Evolutionary conservation across 2,888 invertebrate species (phyloP), one percentile per base, ranked within the genome.

Genomic region (Ormyrus pomaceus): DNA sequence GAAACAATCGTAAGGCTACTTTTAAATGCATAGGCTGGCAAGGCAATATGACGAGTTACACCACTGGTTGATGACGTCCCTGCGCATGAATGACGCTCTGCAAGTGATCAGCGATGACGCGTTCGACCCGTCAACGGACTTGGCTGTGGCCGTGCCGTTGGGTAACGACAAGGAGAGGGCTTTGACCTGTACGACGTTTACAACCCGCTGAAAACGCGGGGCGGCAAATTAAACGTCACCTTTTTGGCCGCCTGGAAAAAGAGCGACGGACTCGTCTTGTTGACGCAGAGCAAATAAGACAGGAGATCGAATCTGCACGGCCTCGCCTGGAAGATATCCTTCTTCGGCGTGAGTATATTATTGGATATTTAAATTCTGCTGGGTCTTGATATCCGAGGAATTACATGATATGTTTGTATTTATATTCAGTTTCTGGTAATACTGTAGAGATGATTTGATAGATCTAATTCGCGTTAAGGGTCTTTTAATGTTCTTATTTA

Each of bases 81-180:
- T 68, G 50, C 79, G 82, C 72, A 78, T 86, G 9, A 59, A 84
- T 1, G 76, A 81, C 11, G 74, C 74, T 11, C 55, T 81, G 10
- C 8, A 66, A 13, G 64, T 76, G 9, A 53, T 87, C 6, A 82
- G 84, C 56, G 86, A 86, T 55, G 82, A 77, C 0, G 58, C 83
- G 53, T 86, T 84, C 62, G 84, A 83, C 70, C 48, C 80, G 13
- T 72, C 80, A 4, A 87, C 86, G 34, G 86, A 87, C 68, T 77
- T 87, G 0, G 81, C 83, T 5, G 80, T 87, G 50, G 84, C 84
- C 5, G 66, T 85, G 8, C 62, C 79, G 34, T 58, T 72, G 45
- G 73, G 1, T 8, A 7, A 10, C 46, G 9, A 19, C 59, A 19
- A 19, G 19, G 19, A 19, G 48, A 56, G 46, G 8, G 13, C 19